Percentiles rank a stretch among this genome's conserved stretches.
Evolutionary conservation across 2,888 invertebrate genomes (phyloP).

Genomic region (Melieria picta): DNA sequence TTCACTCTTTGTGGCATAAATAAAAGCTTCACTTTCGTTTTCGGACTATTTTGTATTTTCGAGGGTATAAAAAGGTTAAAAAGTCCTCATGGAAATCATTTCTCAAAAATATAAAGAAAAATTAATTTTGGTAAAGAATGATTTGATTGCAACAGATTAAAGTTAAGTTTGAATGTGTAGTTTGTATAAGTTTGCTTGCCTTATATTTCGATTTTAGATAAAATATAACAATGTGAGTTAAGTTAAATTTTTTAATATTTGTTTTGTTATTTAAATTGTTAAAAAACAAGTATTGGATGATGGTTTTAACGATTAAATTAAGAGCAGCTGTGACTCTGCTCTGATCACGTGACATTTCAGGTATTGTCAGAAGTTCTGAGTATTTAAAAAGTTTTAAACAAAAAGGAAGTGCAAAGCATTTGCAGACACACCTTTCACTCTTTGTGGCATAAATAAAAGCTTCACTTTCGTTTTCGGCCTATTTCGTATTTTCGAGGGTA

Average conservation of each 20-base stretch:
- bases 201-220: no score
- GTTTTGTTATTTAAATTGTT: no score
- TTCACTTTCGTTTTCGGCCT: not conserved
- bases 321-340: no score
- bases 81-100: not conserved
- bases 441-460: not conserved
- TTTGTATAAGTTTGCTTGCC: not conserved
- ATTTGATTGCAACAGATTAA: not conserved
- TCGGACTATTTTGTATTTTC: not conserved
- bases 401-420: no score
- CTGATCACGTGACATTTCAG: no score
- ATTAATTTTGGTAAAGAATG: not conserved
- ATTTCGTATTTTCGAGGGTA: not conserved
- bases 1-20: not conserved
- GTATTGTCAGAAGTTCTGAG: no score
- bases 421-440: not conserved
- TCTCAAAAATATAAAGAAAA: slow-evolving; percentile 5
- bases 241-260: no score
- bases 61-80: not conserved
- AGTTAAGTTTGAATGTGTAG: not conserved
- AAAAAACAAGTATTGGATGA: no score
- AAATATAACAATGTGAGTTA: no score
- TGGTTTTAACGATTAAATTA: no score
- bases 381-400: no score
- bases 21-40: not conserved